Evolutionary conservation across 1,140 invertebrate genomes (phyloP).

Genomic region (Magallana ariakensis): DNA sequence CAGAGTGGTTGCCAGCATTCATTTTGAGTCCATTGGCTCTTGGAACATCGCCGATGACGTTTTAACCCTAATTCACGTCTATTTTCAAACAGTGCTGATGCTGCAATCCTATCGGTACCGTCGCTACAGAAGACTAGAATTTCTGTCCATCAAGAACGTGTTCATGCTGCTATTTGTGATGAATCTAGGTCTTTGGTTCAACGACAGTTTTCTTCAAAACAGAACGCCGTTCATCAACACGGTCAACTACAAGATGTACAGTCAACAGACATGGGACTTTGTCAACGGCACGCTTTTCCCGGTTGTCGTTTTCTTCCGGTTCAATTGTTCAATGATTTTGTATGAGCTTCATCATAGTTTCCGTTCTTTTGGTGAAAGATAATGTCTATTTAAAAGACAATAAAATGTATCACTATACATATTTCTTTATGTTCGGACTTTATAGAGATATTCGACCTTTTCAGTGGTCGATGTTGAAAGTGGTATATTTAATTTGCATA

Average conservation of each 20-base stretch:
- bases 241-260: not conserved
- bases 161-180: not conserved
- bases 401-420: too few species aligned
- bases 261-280: constrained; percentile 12
- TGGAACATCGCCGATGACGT: not conserved
- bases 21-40: not conserved
- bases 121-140: not conserved
- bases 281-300: not conserved
- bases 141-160: constrained; percentile 16
- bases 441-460: too few species aligned
- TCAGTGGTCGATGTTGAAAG: too few species aligned
- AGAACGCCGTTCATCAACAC: not conserved
- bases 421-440: too few species aligned
- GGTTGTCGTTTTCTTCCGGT: not conserved
- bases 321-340: constrained; percentile 19
- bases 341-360: constrained; percentile 4
- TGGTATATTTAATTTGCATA: too few species aligned
- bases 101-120: constrained; percentile 1
- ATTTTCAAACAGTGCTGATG: constrained; percentile 27
- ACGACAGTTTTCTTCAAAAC: constrained; percentile 24
- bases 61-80: not conserved
- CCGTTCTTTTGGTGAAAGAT: not conserved
- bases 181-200: constrained; percentile 21
- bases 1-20: not conserved
- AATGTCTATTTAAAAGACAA: too few species aligned